Evolutionary conservation across 2,113 vertebrate genomes (phyloP).

Genomic region (Poecile atricapillus): DNA sequence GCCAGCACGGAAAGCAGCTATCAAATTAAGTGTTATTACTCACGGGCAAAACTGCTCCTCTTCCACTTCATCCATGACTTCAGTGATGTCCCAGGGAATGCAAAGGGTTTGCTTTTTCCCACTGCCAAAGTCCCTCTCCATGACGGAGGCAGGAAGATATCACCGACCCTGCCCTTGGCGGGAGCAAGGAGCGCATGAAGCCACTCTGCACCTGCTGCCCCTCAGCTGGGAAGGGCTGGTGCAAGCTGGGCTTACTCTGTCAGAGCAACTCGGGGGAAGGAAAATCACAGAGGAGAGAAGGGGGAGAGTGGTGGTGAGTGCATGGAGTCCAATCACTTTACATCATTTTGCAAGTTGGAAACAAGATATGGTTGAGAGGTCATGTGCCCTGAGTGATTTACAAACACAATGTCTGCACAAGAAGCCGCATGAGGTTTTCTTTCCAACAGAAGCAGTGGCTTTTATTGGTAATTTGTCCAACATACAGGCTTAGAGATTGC

Average conservation of each 20-base stretch:
- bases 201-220: constrained; percentile 18
- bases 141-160: constrained; percentile 42
- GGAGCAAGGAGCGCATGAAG: background rate
- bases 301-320: constrained; percentile 70
- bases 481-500: constrained; percentile 23
- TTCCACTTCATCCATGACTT: constrained; percentile 43
- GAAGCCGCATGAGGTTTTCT: constrained; percentile 16
- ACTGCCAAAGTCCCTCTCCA: constrained; percentile 66
- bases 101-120: constrained; percentile 58
- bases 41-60: constrained; percentile 72
- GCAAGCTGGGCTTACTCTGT: background rate
- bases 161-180: background rate
- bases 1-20: rapidly evolving
- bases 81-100: constrained; percentile 66
- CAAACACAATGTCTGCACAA: constrained; percentile 37
- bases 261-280: background rate
- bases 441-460: background rate
- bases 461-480: constrained; percentile 53
- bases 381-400: constrained; percentile 73
- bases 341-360: constrained; percentile 76
- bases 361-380: constrained; percentile 76
- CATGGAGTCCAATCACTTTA: constrained; percentile 77
- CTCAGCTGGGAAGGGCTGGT: background rate
- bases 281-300: constrained; percentile 27
- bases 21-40: constrained; percentile 56